These are phyloP conservation scores for Watsonalla cultraria DNA, from an alignment of 2,888 invertebrate genomes.

Conservation along the genomic window DNA sequence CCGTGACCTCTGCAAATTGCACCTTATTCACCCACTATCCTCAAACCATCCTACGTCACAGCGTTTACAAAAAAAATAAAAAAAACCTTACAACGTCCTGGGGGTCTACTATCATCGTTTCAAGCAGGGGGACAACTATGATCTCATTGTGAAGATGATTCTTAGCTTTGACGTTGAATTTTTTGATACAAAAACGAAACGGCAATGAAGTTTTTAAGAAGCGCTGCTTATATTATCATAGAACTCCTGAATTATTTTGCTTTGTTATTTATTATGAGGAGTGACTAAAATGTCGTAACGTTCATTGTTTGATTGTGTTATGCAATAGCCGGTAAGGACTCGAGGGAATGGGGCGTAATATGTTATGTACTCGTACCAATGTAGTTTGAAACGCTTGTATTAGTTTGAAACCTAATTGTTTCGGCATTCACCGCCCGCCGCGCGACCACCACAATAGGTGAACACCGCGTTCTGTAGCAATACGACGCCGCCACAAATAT, in stretches of 20 bases:
- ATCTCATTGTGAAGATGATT: too few species aligned
- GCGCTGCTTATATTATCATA: too few species aligned
- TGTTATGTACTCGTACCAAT: constrained; percentile 34
- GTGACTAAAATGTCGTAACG: neutral
- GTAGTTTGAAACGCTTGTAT: constrained; percentile 21
- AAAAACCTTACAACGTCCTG: neutral
- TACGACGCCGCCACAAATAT: constrained; percentile 60
- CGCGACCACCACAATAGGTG: constrained; percentile 6
- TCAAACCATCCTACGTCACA: constrained; percentile 1
- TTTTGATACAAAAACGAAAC: too few species aligned
- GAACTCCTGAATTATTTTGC: neutral
- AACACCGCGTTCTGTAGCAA: constrained; percentile 13
- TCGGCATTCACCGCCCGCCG: constrained; percentile 18
- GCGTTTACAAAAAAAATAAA: neutral
- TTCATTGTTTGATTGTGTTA: constrained; percentile 11
- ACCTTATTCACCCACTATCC: constrained; percentile 13
- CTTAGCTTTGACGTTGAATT: too few species aligned
- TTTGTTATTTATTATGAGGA: neutral
- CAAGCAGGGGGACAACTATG: too few species aligned
- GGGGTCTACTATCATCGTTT: too few species aligned
- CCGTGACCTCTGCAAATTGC: constrained; percentile 29
- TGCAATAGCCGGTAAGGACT: constrained; percentile 28
- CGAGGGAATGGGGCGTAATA: constrained; percentile 29
- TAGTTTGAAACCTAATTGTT: constrained; percentile 60
- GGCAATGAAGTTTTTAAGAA: too few species aligned